Evolutionary conservation across 2,888 invertebrate genomes (phyloP).

Genomic region (Micropterix aruncella): DNA sequence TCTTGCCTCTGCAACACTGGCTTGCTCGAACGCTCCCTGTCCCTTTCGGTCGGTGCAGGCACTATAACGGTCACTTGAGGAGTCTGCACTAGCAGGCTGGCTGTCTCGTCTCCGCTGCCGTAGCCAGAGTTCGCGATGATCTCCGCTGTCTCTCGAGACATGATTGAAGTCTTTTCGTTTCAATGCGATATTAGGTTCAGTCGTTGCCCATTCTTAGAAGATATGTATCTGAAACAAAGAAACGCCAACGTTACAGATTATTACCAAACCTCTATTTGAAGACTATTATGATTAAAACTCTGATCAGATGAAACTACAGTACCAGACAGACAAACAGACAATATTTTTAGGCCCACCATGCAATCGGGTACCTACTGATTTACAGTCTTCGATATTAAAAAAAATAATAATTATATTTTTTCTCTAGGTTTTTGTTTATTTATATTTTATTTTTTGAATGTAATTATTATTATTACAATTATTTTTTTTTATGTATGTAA

Average conservation of each 20-base stretch:
- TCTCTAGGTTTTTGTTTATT: too few species aligned
- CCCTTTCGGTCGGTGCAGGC: constrained; percentile 27
- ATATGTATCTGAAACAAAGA: background rate
- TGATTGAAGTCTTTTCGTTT: constrained; percentile 11
- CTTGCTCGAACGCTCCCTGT: constrained; percentile 43
- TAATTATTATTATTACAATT: too few species aligned
- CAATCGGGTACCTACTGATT: too few species aligned
- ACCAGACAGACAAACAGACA: too few species aligned
- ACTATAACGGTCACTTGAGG: constrained; percentile 35
- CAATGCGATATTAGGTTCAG: constrained; percentile 1
- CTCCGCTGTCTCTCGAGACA: constrained; percentile 40
- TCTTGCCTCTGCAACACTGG: constrained; percentile 78
- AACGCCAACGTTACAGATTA: background rate
- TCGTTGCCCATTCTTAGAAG: background rate
- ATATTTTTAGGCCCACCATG: too few species aligned
- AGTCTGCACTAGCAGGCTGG: constrained; percentile 58
- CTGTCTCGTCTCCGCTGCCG: constrained; percentile 71
- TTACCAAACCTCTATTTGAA: too few species aligned
- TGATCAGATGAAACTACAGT: too few species aligned
- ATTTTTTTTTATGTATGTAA: too few species aligned
- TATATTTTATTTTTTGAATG: too few species aligned
- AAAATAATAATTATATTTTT: too few species aligned
- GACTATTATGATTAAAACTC: too few species aligned
- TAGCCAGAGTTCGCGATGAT: constrained; percentile 48
- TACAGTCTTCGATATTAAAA: too few species aligned